Conservation (phyloP, 64 coral and sea anemone genomes). For the Pachyseris speciosa region DNA sequence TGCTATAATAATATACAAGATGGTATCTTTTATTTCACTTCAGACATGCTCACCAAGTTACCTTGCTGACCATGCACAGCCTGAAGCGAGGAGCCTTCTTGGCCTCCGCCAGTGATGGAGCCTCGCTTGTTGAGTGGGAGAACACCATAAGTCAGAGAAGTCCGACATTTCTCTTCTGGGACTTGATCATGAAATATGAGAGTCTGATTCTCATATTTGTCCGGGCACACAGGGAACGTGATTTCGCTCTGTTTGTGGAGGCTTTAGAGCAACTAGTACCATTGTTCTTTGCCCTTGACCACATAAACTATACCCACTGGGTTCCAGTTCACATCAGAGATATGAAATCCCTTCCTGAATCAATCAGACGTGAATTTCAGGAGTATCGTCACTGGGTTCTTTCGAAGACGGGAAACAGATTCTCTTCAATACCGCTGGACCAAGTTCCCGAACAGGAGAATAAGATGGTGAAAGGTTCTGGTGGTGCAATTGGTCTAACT, state of each 20-base stretch:
- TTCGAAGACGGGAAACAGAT: slow-evolving; percentile 45
- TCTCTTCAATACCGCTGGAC: slow-evolving; percentile 65
- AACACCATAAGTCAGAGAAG: slow-evolving; percentile 39
- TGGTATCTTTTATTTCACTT: slow-evolving; percentile 2
- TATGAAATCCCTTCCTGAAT: slow-evolving; percentile 43
- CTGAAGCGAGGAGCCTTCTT: slow-evolving; percentile 44
- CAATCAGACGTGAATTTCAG: slow-evolving; percentile 20
- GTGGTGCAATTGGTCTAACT: slow-evolving; percentile 72
- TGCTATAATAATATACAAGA: background rate
- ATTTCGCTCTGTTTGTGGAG: slow-evolving; percentile 42
- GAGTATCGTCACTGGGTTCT: slow-evolving; percentile 40
- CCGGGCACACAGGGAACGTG: slow-evolving; percentile 5
- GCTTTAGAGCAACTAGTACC: slow-evolving; percentile 56
- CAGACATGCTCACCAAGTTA: slow-evolving; percentile 66
- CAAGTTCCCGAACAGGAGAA: slow-evolving; percentile 68
- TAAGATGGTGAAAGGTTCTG: slow-evolving; percentile 48
- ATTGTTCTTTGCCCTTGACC: slow-evolving; percentile 75
- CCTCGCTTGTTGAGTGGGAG: slow-evolving; percentile 42
- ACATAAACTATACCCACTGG: slow-evolving; percentile 67
- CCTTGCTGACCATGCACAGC: slow-evolving; percentile 37
- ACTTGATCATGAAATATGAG: slow-evolving; percentile 54
- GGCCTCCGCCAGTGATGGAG: background rate
- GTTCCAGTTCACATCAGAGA: slow-evolving; percentile 46
- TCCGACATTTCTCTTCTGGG: slow-evolving; percentile 69
- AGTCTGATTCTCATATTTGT: slow-evolving; percentile 60